A percentile compares a stretch with the other conserved stretches of the same genome.
phyloP scores from a whole-genome alignment of 2,797 vertebrate species.

The Chelonia mydas region DNA sequence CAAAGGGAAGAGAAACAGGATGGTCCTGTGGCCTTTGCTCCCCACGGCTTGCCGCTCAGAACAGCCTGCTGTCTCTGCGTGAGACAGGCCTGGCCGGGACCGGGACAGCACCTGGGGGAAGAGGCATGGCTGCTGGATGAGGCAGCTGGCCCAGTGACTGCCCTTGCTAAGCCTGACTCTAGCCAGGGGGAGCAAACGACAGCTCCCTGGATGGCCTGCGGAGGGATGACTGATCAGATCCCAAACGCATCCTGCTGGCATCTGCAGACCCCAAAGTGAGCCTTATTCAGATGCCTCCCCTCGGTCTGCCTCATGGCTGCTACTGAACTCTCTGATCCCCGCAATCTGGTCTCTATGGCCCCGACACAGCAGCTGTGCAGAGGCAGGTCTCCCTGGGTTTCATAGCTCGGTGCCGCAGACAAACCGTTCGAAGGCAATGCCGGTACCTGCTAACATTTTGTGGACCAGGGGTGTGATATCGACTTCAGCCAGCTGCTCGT shows the following conservation, averaged over 20 bases:
- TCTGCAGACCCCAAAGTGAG: too few relatives aligned
- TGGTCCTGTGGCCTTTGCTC: too few relatives aligned
- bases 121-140: background rate
- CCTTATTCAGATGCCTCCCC: background rate
- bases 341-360: background rate
- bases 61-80: background rate
- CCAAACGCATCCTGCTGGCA: background rate
- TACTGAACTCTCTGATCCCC: background rate
- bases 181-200: background rate
- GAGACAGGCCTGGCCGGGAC: background rate
- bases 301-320: background rate
- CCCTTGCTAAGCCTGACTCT: background rate
- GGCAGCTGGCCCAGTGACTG: background rate
- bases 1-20: background rate
- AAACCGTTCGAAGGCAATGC: background rate
- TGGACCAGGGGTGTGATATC: slow-evolving; percentile 96
- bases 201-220: background rate
- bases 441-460: slow-evolving; percentile 96
- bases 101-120: background rate
- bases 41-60: too few relatives aligned
- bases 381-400: background rate
- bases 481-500: slow-evolving; percentile 93
- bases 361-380: background rate
- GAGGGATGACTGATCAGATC: background rate
- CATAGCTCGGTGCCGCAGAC: background rate